These are phyloP conservation scores for Myoxocephalus aenaeus DNA, from an alignment of 2,797 vertebrate genomes.

Conservation along the genomic window DNA sequence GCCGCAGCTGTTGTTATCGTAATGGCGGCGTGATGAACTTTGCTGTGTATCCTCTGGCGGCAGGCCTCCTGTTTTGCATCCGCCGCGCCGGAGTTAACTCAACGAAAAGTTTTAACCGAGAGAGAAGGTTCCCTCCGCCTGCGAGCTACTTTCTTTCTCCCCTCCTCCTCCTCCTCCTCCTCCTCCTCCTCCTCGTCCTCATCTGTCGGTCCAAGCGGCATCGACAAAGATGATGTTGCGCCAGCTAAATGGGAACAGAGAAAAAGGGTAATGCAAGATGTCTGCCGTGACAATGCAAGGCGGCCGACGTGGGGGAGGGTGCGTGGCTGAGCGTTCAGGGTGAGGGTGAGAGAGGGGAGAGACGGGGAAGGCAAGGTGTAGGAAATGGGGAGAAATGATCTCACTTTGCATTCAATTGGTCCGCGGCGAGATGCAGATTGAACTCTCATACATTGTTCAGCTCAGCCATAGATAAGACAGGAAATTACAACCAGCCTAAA, in stretches of 20 bases:
- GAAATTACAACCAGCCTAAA: conserved; percentile 72
- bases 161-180: not conserved
- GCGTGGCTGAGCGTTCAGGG: conserved; percentile 7
- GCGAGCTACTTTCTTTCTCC: not conserved
- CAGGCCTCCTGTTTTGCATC: conserved; percentile 51
- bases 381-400: conserved; percentile 40
- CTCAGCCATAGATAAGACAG: conserved; percentile 61
- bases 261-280: conserved; percentile 53
- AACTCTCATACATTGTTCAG: conserved; percentile 58
- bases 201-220: conserved; percentile 20
- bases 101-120: conserved; percentile 29
- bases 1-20: conserved; percentile 50
- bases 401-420: conserved; percentile 65
- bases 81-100: conserved; percentile 23
- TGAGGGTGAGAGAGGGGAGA: conserved; percentile 11
- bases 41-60: conserved; percentile 45
- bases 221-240: conserved; percentile 46
- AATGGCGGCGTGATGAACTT: conserved; percentile 58
- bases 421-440: conserved; percentile 69
- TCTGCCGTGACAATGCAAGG: conserved; percentile 49
- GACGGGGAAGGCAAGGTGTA: not conserved
- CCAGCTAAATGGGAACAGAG: conserved; percentile 53
- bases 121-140: conserved; percentile 4
- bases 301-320: conserved; percentile 16
- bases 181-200: not conserved